Evolutionary conservation across 2,113 vertebrate species (phyloP), one percentile per base, ranked within the genome.

Genomic region (Mus spicilegus): DNA sequence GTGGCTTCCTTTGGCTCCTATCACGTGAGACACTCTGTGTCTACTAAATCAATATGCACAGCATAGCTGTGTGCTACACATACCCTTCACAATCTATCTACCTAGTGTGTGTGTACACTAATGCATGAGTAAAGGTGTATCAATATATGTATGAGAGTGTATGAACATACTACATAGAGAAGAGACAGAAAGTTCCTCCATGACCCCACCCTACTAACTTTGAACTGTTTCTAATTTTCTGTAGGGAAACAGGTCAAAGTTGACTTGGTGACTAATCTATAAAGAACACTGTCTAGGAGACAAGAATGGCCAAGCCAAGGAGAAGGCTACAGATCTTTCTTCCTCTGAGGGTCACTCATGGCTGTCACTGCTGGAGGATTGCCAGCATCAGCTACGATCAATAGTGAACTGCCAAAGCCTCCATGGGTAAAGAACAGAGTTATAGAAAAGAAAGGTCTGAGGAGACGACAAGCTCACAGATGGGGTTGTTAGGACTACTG

Each of bases 281-380:
- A 24, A 58, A 42, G 54, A 65, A 46, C 30, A 56, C 51, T 63
- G 51, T 17, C 69, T 73, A 75, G 54, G 82, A 93, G 77, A 73
- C 24, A 0, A 0, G 49, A n/a, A 46, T 17, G 51, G 51, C 76
- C 7, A 12, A 56, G n/a, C 0, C 0, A 16, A 78, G 73, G 8
- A 28, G 30, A 77, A 11, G n/a, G 26, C 16, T 26, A 3, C 72
- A 1, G 14, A 17, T 86, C n/a, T 72, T 9, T 14, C 16, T 51
- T 46, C 56, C 28, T 42, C 39, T 30, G 51, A 58, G 26, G 4
- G 70, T 70, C 36, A 4, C 58, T 81, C 2, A 5, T 51, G 46
- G 33, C 12, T 1, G 33, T 69, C 39, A n/a, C 11, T 12, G 11
- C 82, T 36, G 28, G 89, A 94, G 87, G 58, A 86, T 30, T 7